Percentiles rank a stretch among this genome's conserved stretches.
phyloP scores from a whole-genome alignment of 1,140 invertebrate genomes.

The Euwallacea fornicatus region DNA sequence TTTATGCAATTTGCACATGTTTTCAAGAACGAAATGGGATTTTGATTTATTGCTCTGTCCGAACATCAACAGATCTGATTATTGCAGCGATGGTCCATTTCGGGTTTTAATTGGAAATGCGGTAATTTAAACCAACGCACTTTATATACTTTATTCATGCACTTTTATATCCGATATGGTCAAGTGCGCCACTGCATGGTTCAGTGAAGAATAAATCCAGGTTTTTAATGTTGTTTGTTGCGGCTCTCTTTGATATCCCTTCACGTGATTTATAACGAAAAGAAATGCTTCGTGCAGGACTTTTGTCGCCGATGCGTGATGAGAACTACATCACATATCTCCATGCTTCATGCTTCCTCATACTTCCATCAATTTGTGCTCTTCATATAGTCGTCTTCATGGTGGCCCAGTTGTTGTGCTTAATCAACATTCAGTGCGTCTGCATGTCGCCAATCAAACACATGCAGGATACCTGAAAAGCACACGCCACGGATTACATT shows the following conservation, averaged over 20 bases:
- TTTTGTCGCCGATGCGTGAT: not conserved
- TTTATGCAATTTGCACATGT: slow-evolving; percentile 17
- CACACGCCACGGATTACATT: slow-evolving; percentile 22
- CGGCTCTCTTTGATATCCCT: not conserved
- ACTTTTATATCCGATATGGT: not conserved
- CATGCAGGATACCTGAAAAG: slow-evolving; percentile 9
- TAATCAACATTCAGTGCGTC: slow-evolving; percentile 15
- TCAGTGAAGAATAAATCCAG: not conserved
- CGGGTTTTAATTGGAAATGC: slow-evolving; percentile 12
- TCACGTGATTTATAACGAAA: not conserved
- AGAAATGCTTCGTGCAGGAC: not conserved
- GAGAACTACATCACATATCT: not conserved
- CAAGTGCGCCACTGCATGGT: too few relatives aligned
- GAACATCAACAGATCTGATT: not conserved
- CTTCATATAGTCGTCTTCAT: not conserved
- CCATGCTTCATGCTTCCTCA: not conserved
- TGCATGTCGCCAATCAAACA: slow-evolving; percentile 3
- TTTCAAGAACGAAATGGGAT: slow-evolving; percentile 20
- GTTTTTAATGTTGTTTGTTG: not conserved
- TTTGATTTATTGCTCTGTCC: slow-evolving; percentile 15
- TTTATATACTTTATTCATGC: not conserved
- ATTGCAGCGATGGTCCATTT: slow-evolving; percentile 1
- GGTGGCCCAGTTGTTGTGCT: not conserved
- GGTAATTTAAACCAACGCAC: not conserved
- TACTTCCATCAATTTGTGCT: not conserved